Percentiles rank a stretch among this genome's conserved stretches.
Conservation (phyloP, 2,797 vertebrate genomes). For the Remorina albescens region DNA sequence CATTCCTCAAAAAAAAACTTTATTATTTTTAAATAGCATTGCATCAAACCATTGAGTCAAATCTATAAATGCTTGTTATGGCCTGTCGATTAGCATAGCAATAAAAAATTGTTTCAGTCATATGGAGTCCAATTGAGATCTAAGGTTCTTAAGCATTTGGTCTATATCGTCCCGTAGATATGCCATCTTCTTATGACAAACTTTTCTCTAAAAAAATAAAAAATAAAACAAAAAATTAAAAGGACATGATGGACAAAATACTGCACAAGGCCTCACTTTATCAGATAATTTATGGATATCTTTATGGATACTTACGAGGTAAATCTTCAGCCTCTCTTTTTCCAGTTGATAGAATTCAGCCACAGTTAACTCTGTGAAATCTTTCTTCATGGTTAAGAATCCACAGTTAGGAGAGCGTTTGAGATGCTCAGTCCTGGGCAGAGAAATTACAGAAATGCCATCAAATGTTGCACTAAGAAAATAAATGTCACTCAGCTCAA, state of each 20-base stretch:
- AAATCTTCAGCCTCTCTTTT: conserved; percentile 83
- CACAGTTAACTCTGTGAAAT: conserved; percentile 81
- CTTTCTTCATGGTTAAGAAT: conserved; percentile 84
- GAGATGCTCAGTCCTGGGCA: conserved; percentile 81
- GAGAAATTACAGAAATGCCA: background rate
- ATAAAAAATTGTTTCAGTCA: conserved; percentile 18
- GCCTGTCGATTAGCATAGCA: background rate
- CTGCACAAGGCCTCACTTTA: background rate
- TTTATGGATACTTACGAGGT: conserved; percentile 86
- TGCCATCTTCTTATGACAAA: conserved; percentile 79
- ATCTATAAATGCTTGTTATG: background rate
- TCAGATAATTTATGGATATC: too few species aligned
- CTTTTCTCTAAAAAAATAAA: conserved; percentile 73
- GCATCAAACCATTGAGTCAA: background rate
- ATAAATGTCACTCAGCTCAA: background rate
- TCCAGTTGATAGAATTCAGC: conserved; percentile 85
- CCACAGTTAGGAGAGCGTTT: conserved; percentile 82
- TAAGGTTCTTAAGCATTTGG: conserved; percentile 58
- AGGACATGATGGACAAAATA: background rate
- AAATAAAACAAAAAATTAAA: background rate
- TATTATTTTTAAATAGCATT: conserved; percentile 29
- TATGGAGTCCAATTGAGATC: conserved; percentile 51
- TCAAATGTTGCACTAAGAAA: background rate
- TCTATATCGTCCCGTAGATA: conserved; percentile 76
- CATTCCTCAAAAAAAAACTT: conserved; percentile 21